These are phyloP conservation scores for Dastarcus helophoroides DNA, from an alignment of 2,888 invertebrate genomes.

Conservation along the genomic window DNA sequence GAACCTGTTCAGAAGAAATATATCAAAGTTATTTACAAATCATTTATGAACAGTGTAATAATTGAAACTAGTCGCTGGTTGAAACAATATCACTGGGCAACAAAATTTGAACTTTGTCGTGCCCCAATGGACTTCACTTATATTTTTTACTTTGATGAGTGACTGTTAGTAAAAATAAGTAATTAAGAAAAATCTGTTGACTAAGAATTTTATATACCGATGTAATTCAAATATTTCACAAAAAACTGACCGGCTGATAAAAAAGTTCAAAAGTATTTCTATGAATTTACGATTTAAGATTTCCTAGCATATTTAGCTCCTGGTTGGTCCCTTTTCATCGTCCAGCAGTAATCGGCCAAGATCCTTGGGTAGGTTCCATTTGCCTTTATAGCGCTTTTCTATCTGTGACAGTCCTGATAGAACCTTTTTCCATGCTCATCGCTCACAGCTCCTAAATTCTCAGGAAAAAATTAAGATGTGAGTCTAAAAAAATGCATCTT, in stretches of 20 bases:
- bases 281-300: constrained; percentile 3
- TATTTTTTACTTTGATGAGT: constrained; percentile 3
- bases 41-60: too few species aligned
- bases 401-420: constrained; percentile 25
- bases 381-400: constrained; percentile 25
- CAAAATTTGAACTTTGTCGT: constrained; percentile 3
- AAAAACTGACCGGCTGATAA: neutral
- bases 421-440: constrained; percentile 27
- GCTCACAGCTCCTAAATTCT: constrained; percentile 21
- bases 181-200: neutral
- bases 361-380: constrained; percentile 23
- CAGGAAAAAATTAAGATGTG: constrained; percentile 17
- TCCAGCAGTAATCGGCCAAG: constrained; percentile 28
- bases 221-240: constrained; percentile 2
- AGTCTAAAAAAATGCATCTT: constrained; percentile 20
- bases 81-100: too few species aligned
- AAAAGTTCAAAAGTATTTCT: neutral
- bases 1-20: too few species aligned
- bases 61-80: too few species aligned
- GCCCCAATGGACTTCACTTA: constrained; percentile 1
- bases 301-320: constrained; percentile 1
- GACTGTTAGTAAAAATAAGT: constrained; percentile 1
- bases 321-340: constrained; percentile 9
- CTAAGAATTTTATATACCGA: neutral
- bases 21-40: too few species aligned